phyloP scores from a whole-genome alignment of 2,888 invertebrate genomes.

The Physocephala rufipes region DNA sequence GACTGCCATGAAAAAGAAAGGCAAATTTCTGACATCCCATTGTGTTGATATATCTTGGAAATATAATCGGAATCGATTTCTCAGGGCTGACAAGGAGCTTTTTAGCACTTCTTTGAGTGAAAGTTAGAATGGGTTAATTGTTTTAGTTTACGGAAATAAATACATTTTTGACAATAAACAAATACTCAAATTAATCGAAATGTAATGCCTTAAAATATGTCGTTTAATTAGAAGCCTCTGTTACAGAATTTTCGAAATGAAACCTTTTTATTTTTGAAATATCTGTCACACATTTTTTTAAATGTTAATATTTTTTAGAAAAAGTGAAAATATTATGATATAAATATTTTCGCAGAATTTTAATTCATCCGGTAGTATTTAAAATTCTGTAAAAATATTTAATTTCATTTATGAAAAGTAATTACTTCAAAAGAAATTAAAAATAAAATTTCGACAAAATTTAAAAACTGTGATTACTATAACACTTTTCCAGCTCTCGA shows the following conservation, averaged over 20 bases:
- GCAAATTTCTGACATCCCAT: too few relatives aligned
- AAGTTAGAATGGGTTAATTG: too few relatives aligned
- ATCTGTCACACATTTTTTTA: conserved; percentile 27
- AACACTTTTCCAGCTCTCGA: neutral
- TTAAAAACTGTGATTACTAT: conserved; percentile 17
- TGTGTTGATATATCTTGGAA: too few relatives aligned
- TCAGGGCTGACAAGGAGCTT: too few relatives aligned
- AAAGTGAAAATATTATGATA: neutral
- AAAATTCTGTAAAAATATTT: conserved; percentile 19
- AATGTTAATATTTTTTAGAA: neutral
- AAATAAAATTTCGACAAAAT: neutral
- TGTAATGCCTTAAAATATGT: neutral
- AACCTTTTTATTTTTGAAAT: conserved; percentile 12
- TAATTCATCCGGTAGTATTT: neutral
- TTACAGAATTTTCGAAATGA: conserved; percentile 19
- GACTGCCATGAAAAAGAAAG: too few relatives aligned
- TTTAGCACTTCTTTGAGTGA: too few relatives aligned
- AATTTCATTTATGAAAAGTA: neutral
- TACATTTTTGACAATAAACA: too few relatives aligned
- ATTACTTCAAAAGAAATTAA: neutral
- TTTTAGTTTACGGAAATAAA: too few relatives aligned
- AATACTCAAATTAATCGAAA: neutral
- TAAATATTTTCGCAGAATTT: conserved; percentile 10
- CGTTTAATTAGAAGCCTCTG: conserved; percentile 21
- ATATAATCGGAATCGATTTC: too few relatives aligned